Conservation (phyloP, 2,888 invertebrate species). For the Cantharis lateralis region DNA sequence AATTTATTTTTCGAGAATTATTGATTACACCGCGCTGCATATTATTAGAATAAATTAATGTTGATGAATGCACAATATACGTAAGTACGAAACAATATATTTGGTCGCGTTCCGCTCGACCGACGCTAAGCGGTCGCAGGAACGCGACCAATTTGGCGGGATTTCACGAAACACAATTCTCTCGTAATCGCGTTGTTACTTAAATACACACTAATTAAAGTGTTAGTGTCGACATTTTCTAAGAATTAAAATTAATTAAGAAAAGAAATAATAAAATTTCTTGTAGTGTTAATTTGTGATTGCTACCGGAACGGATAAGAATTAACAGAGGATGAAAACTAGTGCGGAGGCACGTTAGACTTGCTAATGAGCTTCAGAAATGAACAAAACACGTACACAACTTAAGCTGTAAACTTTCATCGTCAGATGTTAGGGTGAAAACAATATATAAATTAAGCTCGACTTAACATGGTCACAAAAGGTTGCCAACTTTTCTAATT, state of each 20-base stretch:
- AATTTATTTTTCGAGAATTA: not conserved
- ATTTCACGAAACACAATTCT: not conserved
- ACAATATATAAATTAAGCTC: constrained; percentile 31
- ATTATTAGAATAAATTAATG: not conserved
- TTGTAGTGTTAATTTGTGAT: constrained; percentile 27
- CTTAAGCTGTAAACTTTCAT: constrained; percentile 27
- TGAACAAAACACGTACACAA: constrained; percentile 19
- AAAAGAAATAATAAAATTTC: constrained; percentile 6
- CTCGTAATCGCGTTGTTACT: not conserved
- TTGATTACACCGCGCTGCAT: not conserved
- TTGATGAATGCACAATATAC: not conserved
- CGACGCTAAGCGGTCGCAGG: not conserved
- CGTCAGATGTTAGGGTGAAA: constrained; percentile 17
- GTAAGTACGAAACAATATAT: not conserved
- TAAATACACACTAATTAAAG: not conserved
- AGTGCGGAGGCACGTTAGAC: constrained; percentile 26
- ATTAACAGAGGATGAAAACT: constrained; percentile 29
- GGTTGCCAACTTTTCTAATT: constrained; percentile 15
- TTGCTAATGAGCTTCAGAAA: constrained; percentile 29
- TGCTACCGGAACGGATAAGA: constrained; percentile 27
- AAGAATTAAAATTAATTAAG: not conserved
- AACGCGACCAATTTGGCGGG: not conserved
- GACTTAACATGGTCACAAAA: constrained; percentile 17
- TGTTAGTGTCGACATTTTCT: not conserved
- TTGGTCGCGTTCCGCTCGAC: not conserved